phyloP scores from a whole-genome alignment of 2,797 vertebrate species.

The Acrossocheilus fasciatus region DNA sequence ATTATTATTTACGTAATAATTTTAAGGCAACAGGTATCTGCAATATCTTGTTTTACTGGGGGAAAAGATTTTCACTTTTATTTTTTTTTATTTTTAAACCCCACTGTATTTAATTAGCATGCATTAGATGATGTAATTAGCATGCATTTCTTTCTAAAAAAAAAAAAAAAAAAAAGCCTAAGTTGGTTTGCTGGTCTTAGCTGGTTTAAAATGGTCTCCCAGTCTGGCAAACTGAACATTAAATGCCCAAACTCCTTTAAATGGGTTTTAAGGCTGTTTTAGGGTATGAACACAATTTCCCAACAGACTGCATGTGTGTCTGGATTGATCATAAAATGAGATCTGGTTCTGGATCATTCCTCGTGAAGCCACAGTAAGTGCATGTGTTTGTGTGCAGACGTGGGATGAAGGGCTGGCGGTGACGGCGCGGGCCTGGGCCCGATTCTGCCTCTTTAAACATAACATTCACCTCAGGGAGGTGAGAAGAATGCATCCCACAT shows the following conservation, averaged over 20 bases:
- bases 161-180: not conserved
- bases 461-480: slow-evolving; percentile 64
- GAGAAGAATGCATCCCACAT: slow-evolving; percentile 69
- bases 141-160: not conserved
- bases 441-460: slow-evolving; percentile 67
- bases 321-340: no score
- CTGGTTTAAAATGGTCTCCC: no score
- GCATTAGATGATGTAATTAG: not conserved
- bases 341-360: no score
- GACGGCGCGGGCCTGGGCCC: slow-evolving; percentile 77
- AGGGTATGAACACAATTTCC: no score
- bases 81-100: no score
- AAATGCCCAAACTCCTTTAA: no score
- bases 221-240: no score
- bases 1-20: no score
- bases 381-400: slow-evolving; percentile 70
- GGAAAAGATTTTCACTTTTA: no score
- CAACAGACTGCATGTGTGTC: no score
- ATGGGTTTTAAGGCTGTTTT: no score
- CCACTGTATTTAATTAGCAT: no score
- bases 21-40: not conserved
- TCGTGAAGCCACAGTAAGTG: not conserved
- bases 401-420: slow-evolving; percentile 83
- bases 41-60: not conserved
- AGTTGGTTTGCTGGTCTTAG: not conserved